Conservation (phyloP, 2,888 invertebrate genomes). For the Prosopocoilus inquinatus region DNA sequence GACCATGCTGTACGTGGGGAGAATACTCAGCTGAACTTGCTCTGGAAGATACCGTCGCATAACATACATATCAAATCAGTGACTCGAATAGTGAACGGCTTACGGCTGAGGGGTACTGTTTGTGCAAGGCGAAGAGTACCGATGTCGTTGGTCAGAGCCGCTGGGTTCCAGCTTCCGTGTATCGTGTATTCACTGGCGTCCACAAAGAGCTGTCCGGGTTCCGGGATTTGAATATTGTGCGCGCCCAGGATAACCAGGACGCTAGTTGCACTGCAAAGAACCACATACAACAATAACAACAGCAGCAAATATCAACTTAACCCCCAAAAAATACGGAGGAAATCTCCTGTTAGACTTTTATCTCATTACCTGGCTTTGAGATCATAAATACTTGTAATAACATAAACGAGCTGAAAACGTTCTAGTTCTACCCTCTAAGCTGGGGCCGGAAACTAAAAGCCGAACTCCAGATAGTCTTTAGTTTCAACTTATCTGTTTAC, state of each 20-base stretch:
- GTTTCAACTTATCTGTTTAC: no score
- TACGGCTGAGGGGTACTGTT: not conserved
- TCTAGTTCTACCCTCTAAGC: no score
- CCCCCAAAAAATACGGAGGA: not conserved
- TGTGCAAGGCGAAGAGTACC: slow-evolving; percentile 32
- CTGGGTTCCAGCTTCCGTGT: slow-evolving; percentile 25
- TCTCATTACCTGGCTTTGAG: no score
- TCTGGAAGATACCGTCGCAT: not conserved
- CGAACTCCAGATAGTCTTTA: no score
- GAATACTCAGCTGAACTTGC: not conserved
- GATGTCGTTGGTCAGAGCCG: slow-evolving; percentile 47
- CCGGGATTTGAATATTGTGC: slow-evolving; percentile 36
- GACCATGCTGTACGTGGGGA: slow-evolving; percentile 25
- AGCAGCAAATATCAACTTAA: no score
- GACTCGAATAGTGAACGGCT: not conserved
- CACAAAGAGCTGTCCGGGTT: slow-evolving; percentile 34
- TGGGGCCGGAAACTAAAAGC: no score
- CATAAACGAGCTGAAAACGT: no score
- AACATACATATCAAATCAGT: not conserved
- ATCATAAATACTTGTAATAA: no score
- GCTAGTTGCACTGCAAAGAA: slow-evolving; percentile 45
- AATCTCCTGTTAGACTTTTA: not conserved
- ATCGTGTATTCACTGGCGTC: slow-evolving; percentile 16
- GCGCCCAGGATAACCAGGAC: slow-evolving; percentile 32
- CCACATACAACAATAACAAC: not conserved